phyloP scores from a whole-genome alignment of 2,113 vertebrate species.

The Kryptolebias marmoratus region DNA sequence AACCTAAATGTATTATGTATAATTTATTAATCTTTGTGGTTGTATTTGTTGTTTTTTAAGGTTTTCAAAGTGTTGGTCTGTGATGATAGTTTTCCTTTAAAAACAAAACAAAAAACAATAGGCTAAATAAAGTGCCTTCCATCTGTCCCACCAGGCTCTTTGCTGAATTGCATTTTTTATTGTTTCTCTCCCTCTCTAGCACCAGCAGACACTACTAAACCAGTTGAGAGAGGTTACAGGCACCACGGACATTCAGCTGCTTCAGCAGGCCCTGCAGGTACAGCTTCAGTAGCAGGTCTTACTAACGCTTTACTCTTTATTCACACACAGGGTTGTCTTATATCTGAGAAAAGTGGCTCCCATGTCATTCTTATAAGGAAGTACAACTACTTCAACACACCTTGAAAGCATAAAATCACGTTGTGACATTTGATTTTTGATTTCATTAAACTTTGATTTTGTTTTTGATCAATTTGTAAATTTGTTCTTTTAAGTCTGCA shows the following conservation, averaged over 20 bases:
- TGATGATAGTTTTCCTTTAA: neutral
- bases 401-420: too few relatives aligned
- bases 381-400: too few relatives aligned
- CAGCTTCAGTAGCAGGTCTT: neutral
- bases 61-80: neutral
- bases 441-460: too few relatives aligned
- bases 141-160: neutral
- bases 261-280: slow-evolving; percentile 98
- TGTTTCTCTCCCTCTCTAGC: slow-evolving; percentile 73
- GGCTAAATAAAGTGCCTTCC: neutral
- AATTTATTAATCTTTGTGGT: too few relatives aligned
- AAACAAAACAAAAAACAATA: neutral
- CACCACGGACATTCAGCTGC: slow-evolving; percentile 94
- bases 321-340: neutral
- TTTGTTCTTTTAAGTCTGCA: too few relatives aligned
- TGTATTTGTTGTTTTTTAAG: too few relatives aligned
- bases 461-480: too few relatives aligned
- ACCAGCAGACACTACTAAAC: slow-evolving; percentile 97
- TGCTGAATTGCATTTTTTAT: neutral
- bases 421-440: too few relatives aligned
- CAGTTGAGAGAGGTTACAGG: slow-evolving; percentile 97
- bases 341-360: too few relatives aligned
- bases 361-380: too few relatives aligned
- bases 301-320: neutral
- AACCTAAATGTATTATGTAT: too few relatives aligned